Evolutionary conservation across 1,140 invertebrate species (phyloP), one percentile per base, ranked within the genome.

Genomic region (Brachionus angularis): DNA sequence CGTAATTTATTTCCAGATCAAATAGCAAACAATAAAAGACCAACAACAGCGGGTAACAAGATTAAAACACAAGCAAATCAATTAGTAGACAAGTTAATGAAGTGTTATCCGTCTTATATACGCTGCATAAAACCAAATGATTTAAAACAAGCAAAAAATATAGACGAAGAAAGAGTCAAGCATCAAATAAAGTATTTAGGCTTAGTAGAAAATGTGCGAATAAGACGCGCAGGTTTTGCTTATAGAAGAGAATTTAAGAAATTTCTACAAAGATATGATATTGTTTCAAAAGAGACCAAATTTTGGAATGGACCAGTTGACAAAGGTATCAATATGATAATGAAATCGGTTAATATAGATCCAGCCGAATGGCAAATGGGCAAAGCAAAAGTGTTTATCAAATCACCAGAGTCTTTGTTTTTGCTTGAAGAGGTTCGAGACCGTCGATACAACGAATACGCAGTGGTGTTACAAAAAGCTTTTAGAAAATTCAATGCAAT

Each of bases 161-260:
- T 72, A 2, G 70, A 72, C 5, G 29, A 46, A 31, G 70, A 58
- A 33, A 5, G 29, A 46, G 44, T 62, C 14, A 95, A 94, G 78
- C 87, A 93, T 27, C 96, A 99, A 80, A 82, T 99, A 3, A 84
- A 96, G 72, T 98, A 98, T 79, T 98, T 94, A 1, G 96, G 96
- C 52, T 98, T 98, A 94, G 97, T 98, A 93, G 95, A 98, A 83
- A 98, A 95, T 0, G 98, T 98, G 74, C 84, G 93, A 74, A 98
- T 99, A 74, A 85, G 96, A 73, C 85, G 93, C 76, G 94, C 93
- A 42, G 96, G 96, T 12, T 99, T 98, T 77, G 86, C 86, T 1
- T 88, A 88, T 74, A 79, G 86, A 29, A 77, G 86, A 46, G 77
- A 81, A 1, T 88, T 87, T 76, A 78, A 83, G 3, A 87, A 87